Evolutionary conservation across 2,888 invertebrate species (phyloP).

Genomic region (Diadromus collaris): DNA sequence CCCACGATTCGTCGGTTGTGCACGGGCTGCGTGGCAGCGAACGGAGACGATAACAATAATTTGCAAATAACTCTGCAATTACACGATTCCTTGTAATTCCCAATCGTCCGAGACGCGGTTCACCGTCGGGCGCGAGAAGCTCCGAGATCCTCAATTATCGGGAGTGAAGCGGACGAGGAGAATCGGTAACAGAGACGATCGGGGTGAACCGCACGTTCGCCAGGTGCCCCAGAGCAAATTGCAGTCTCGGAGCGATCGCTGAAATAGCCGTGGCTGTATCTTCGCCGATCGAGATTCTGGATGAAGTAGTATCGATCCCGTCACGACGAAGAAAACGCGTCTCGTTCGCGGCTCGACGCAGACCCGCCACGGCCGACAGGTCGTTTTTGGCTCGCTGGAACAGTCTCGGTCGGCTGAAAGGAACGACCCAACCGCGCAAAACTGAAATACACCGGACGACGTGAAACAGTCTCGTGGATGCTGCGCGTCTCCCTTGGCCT

Average conservation of each 20-base stretch:
- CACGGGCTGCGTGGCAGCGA: slow-evolving; percentile 6
- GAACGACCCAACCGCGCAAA: slow-evolving; percentile 10
- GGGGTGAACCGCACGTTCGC: slow-evolving; percentile 60
- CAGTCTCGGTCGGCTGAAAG: neutral
- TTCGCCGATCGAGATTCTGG: slow-evolving; percentile 44
- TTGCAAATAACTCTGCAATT: slow-evolving; percentile 61
- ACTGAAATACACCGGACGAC: slow-evolving; percentile 3
- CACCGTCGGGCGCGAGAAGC: slow-evolving; percentile 35
- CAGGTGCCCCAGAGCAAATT: slow-evolving; percentile 69
- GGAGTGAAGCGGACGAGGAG: slow-evolving; percentile 38
- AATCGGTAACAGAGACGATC: slow-evolving; percentile 28
- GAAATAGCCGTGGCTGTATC: slow-evolving; percentile 66
- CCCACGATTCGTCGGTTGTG: slow-evolving; percentile 19
- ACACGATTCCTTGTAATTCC: slow-evolving; percentile 59
- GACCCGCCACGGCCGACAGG: neutral
- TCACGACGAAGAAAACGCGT: slow-evolving; percentile 31
- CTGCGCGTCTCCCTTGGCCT: neutral
- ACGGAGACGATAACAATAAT: slow-evolving; percentile 56
- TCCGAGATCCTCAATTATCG: slow-evolving; percentile 60
- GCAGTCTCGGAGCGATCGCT: slow-evolving; percentile 65
- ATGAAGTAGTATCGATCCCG: slow-evolving; percentile 53
- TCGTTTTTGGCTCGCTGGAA: slow-evolving; percentile 15
- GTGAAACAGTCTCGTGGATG: slow-evolving; percentile 10
- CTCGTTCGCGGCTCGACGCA: slow-evolving; percentile 1
- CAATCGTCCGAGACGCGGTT: slow-evolving; percentile 40